A percentile compares a stretch with the other conserved stretches of the same genome.
Evolutionary conservation across 2,888 invertebrate species (phyloP).

Genomic region (Ligdia adustata): DNA sequence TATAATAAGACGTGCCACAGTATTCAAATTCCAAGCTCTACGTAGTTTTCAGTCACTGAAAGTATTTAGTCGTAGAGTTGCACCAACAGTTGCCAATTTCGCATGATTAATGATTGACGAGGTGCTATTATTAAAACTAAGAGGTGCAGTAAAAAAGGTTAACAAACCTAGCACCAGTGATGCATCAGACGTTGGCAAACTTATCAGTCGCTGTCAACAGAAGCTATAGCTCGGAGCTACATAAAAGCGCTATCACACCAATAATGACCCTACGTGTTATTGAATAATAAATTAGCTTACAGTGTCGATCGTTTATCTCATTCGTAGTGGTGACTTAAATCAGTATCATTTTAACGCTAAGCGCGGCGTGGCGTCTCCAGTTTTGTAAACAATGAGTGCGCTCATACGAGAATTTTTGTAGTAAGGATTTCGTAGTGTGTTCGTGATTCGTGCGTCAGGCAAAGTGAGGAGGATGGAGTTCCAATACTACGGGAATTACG

Average conservation of each 20-base stretch:
- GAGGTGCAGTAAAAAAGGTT: slow-evolving; percentile 13
- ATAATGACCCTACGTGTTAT: slow-evolving; percentile 54
- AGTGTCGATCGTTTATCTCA: slow-evolving; percentile 69
- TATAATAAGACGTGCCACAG: too few relatives aligned
- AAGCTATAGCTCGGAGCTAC: not conserved
- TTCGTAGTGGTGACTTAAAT: slow-evolving; percentile 62
- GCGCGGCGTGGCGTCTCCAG: slow-evolving; percentile 60
- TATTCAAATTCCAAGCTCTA: not conserved
- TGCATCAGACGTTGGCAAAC: slow-evolving; percentile 9
- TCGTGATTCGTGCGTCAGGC: slow-evolving; percentile 21
- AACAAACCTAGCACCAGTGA: slow-evolving; percentile 13
- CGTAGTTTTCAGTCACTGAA: not conserved
- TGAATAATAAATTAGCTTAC: slow-evolving; percentile 41
- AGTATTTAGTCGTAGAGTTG: slow-evolving; percentile 1
- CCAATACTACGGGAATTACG: slow-evolving; percentile 73
- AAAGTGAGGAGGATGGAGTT: slow-evolving; percentile 65
- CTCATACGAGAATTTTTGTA: slow-evolving; percentile 38
- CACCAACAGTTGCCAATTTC: slow-evolving; percentile 2
- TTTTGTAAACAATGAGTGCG: slow-evolving; percentile 36
- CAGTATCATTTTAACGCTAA: slow-evolving; percentile 66
- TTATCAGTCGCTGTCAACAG: slow-evolving; percentile 14
- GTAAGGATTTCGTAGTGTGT: slow-evolving; percentile 39
- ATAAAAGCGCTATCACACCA: slow-evolving; percentile 21
- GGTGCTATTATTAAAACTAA: slow-evolving; percentile 18
- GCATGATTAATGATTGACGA: slow-evolving; percentile 5